Evolutionary conservation across 1,140 invertebrate genomes (phyloP), one percentile per base, ranked within the genome.

Genomic region (Ostrea denselamellosa): DNA sequence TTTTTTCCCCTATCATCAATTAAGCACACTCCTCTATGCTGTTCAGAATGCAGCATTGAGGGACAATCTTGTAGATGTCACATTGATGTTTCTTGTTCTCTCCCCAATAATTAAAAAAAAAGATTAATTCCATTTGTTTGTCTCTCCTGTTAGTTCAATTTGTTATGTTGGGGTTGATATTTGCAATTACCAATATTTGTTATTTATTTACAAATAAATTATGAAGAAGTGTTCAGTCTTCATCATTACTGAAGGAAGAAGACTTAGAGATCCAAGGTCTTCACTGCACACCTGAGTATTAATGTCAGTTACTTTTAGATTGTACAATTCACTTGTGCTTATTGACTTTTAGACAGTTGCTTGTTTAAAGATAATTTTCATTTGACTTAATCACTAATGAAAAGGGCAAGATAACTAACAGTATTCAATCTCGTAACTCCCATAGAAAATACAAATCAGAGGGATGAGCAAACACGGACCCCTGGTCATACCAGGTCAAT

Each of bases 131-230:
- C 56, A 62, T n/a, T n/a, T n/a, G 28, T 77, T 25, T 77, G 68
- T 77, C 68, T 77, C 56, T n/a, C 56, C n/a, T 14, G 9, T 77
- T 2, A 44, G 34, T 77, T 77, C 28, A 77, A 25, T 77, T 77
- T 77, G 68, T 77, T 77, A 77, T 77, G 68, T 77, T 77, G 68
- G 68, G 25, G 68, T 77, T 77, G 68, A 77, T 34, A 12, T 22
- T 77, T 77, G 68, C 68, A 77, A 77, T 77, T 77, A 77, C 68
- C 68, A 77, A 77, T 77, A 77, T 77, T 77, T 77, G 68, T 77
- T 77, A 77, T 77, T 62, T 62, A 62, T 62, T 62, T 62, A 62
- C 56, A 62, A 62, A 19, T 62, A 62, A 62, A 62, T 62, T 19
- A 8, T 62, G 17, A 19, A 62, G 7, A 62, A 62, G 19, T 4